Percentiles rank a stretch among this genome's conserved stretches.
Evolutionary conservation across 2,113 vertebrate species (phyloP).

Genomic region (Sceloporus tristichus): DNA sequence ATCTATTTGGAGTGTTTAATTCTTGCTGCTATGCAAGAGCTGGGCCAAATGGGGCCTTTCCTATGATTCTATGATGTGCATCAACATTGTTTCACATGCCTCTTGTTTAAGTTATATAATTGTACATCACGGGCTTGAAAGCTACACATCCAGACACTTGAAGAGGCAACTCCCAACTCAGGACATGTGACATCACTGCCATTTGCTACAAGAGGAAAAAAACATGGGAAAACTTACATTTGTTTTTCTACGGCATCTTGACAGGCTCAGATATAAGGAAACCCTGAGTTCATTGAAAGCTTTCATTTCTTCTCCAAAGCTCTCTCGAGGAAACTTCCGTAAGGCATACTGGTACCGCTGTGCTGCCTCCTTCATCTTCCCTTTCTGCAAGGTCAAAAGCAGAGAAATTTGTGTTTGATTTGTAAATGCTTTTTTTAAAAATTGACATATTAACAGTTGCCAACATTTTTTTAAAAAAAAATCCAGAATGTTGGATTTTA

Average conservation of each 20-base stretch:
- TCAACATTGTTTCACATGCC: not conserved
- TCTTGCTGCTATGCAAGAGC: too few species aligned
- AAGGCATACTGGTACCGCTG: slow-evolving; percentile 98
- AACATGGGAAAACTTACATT: slow-evolving; percentile 84
- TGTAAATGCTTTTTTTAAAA: not conserved
- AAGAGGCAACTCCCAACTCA: not conserved
- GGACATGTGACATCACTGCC: too few species aligned
- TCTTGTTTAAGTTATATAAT: not conserved
- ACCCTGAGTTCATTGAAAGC: slow-evolving; percentile 94
- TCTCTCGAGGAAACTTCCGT: slow-evolving; percentile 96
- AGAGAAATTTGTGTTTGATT: slow-evolving; percentile 26
- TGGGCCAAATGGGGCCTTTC: too few species aligned
- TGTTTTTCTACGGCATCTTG: slow-evolving; percentile 97
- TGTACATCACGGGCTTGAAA: not conserved
- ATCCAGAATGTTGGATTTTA: not conserved
- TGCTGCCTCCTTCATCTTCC: slow-evolving; percentile 98
- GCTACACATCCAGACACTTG: not conserved
- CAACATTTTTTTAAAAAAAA: not conserved
- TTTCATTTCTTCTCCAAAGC: slow-evolving; percentile 94
- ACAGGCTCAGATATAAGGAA: slow-evolving; percentile 94
- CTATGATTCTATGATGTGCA: too few species aligned
- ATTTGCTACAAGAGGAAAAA: not conserved
- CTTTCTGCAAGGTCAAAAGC: slow-evolving; percentile 84
- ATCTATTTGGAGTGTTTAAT: too few species aligned
- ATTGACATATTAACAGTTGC: not conserved